These are phyloP conservation scores for Vulpes vulpes DNA, from an alignment of 2,113 vertebrate species.

Conservation along the genomic window DNA sequence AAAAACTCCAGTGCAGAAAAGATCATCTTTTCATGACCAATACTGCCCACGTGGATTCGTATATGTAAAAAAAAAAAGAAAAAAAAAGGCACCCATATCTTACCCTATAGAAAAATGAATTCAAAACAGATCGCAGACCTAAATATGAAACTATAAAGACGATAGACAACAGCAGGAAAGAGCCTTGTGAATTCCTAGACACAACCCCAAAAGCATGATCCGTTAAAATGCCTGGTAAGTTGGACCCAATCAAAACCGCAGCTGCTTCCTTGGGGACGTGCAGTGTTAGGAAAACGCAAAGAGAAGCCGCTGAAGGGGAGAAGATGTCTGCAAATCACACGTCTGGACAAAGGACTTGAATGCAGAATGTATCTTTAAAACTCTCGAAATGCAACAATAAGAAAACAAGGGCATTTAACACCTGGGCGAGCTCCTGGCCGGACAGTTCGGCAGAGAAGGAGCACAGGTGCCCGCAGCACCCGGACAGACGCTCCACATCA, in stretches of 20 bases:
- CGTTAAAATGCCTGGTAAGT: rapidly evolving
- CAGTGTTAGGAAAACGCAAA: not conserved
- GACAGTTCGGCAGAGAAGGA: not conserved
- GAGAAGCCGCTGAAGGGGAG: not conserved
- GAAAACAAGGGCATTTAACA: not conserved
- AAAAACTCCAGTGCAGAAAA: not conserved
- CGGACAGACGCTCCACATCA: rapidly evolving
- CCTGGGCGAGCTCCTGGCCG: no score
- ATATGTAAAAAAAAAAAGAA: not conserved
- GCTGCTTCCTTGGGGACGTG: not conserved
- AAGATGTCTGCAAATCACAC: no score
- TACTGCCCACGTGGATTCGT: rapidly evolving
- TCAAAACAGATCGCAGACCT: not conserved
- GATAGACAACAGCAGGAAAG: not conserved
- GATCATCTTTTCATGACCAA: rapidly evolving
- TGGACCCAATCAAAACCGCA: not conserved
- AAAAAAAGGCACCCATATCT: not conserved
- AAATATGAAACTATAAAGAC: rapidly evolving
- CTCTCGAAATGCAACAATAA: not conserved
- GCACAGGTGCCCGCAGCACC: rapidly evolving
- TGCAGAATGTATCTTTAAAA: not conserved
- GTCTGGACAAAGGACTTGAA: not conserved
- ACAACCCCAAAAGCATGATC: not conserved
- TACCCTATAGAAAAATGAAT: not conserved
- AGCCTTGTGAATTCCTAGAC: not conserved